These are phyloP conservation scores for Trachelus troglodyta DNA, from an alignment of 2,888 invertebrate species.

Conservation along the genomic window DNA sequence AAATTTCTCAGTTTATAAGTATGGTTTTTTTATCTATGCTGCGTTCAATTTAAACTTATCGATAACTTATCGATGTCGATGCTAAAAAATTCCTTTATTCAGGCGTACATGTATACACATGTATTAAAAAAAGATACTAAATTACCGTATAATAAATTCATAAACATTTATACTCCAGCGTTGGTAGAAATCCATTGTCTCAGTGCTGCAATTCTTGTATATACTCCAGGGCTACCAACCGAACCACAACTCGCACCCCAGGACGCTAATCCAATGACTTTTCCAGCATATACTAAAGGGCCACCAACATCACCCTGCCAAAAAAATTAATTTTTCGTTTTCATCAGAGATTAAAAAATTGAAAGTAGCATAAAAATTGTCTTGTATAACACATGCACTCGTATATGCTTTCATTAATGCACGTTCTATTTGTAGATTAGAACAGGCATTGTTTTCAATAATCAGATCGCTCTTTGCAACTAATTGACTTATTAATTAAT, in stretches of 20 bases:
- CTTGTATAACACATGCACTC: too few species aligned
- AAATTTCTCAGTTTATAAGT: too few species aligned
- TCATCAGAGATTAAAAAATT: background rate
- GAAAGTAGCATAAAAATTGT: background rate
- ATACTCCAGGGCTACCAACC: slow-evolving; percentile 9
- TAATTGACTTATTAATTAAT: background rate
- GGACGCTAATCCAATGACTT: slow-evolving; percentile 14
- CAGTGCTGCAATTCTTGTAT: slow-evolving; percentile 7
- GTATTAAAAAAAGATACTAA: too few species aligned
- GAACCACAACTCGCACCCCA: slow-evolving; percentile 16
- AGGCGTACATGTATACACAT: too few species aligned
- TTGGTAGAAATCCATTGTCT: slow-evolving; percentile 13
- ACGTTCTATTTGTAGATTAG: background rate
- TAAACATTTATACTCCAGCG: slow-evolving; percentile 7
- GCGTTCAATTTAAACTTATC: too few species aligned
- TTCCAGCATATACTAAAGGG: slow-evolving; percentile 12
- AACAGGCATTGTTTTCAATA: background rate
- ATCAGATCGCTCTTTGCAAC: background rate
- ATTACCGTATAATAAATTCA: background rate
- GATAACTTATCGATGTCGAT: background rate
- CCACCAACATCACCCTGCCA: slow-evolving; percentile 16
- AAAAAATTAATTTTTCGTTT: background rate
- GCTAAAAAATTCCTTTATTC: too few species aligned
- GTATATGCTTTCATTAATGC: too few species aligned
- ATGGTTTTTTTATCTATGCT: too few species aligned